These are phyloP conservation scores for Brevipalpus yothersi DNA, from an alignment of 1,140 invertebrate species.

Conservation along the genomic window DNA sequence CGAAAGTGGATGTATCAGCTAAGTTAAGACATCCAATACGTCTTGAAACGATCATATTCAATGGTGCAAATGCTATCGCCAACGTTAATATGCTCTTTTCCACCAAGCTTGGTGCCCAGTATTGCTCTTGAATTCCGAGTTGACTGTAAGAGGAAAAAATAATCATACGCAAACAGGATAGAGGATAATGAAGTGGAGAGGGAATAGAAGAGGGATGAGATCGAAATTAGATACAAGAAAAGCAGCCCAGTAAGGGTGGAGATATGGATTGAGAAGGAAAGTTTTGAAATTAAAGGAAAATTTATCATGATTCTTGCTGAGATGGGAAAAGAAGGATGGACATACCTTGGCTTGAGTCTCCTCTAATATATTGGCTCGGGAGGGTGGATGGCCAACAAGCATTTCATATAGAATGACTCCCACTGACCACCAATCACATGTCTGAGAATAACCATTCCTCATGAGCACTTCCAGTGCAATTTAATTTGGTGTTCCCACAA, in stretches of 20 bases:
- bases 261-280: too few relatives aligned
- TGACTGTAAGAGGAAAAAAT: background rate
- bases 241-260: too few relatives aligned
- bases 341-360: conserved; percentile 62
- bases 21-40: too few relatives aligned
- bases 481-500: conserved; percentile 94
- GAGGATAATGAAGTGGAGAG: too few relatives aligned
- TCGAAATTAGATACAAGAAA: background rate
- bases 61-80: too few relatives aligned
- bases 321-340: background rate
- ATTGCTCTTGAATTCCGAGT: too few relatives aligned
- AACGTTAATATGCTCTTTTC: too few relatives aligned
- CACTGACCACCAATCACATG: conserved; percentile 99
- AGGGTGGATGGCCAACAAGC: conserved; percentile 90
- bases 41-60: too few relatives aligned
- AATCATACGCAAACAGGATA: background rate
- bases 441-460: conserved; percentile 60
- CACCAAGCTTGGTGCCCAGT: too few relatives aligned
- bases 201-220: background rate
- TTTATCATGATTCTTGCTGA: too few relatives aligned
- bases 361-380: conserved; percentile 66
- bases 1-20: too few relatives aligned
- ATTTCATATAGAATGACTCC: conserved; percentile 98
- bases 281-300: too few relatives aligned
- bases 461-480: conserved; percentile 89